phyloP scores from a whole-genome alignment of 2,888 invertebrate species.

The Conops quadrifasciatus region DNA sequence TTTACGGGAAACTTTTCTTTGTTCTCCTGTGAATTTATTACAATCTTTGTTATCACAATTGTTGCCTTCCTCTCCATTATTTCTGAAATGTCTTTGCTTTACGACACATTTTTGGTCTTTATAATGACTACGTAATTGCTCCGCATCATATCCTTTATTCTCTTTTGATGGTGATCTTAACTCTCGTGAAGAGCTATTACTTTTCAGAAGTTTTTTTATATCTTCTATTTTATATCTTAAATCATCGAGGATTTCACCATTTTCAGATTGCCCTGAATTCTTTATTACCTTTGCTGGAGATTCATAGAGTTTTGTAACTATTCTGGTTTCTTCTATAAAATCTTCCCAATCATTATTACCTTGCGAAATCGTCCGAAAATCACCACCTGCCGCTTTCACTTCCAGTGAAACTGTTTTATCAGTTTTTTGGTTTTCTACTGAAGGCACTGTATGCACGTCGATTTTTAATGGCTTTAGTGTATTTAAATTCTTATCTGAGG shows the following conservation, averaged over 20 bases:
- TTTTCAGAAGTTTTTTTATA: constrained; percentile 15
- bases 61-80: no score
- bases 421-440: not conserved
- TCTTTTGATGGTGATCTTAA: no score
- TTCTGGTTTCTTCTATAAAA: constrained; percentile 7
- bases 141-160: no score
- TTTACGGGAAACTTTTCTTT: no score
- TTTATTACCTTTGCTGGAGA: not conserved
- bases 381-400: not conserved
- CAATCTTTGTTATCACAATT: no score
- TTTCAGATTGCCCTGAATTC: not conserved
- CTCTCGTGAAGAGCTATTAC: not conserved
- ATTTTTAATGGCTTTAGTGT: not conserved
- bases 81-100: no score
- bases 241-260: constrained; percentile 1
- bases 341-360: constrained; percentile 5
- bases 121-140: no score
- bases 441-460: not conserved
- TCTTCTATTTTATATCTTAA: constrained; percentile 12
- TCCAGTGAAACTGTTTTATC: not conserved
- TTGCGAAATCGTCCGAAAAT: not conserved
- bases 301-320: not conserved
- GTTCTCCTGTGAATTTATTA: no score
- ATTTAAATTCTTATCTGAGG: not conserved
- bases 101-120: no score